Conservation (phyloP, 37 sponge, comb jelly and placozoan species). For the Cladorhizidae sp. region DNA sequence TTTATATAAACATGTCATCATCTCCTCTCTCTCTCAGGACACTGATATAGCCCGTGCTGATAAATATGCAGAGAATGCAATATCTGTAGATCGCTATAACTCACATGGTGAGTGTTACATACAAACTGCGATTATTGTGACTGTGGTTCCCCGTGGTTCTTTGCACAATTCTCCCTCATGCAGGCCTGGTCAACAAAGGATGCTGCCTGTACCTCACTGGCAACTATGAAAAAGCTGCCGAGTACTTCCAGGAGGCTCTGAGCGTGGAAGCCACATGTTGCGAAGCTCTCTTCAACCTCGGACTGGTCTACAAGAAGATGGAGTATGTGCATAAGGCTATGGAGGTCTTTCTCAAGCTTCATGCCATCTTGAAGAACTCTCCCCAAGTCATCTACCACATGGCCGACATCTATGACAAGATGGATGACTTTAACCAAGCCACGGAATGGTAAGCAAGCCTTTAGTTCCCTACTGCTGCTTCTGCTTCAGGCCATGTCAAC, state of each 20-base stretch:
- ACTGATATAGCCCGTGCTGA: slow-evolving; percentile 83
- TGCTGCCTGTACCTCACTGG: slow-evolving; percentile 68
- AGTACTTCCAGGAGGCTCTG: slow-evolving; percentile 91
- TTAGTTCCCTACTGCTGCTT: background rate
- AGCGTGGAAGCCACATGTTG: slow-evolving; percentile 89
- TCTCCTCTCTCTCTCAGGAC: slow-evolving; percentile 45
- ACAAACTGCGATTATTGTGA: background rate
- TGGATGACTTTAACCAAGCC: slow-evolving; percentile 71
- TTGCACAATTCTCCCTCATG: background rate
- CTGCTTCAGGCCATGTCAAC: too few species aligned
- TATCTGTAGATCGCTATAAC: slow-evolving; percentile 87
- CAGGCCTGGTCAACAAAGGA: slow-evolving; percentile 95
- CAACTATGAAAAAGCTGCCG: slow-evolving; percentile 78
- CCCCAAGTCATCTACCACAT: slow-evolving; percentile 89
- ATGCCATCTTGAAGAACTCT: slow-evolving; percentile 76
- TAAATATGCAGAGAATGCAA: slow-evolving; percentile 88
- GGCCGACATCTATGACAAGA: slow-evolving; percentile 85
- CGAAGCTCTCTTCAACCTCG: slow-evolving; percentile 92
- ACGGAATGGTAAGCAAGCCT: slow-evolving; percentile 71
- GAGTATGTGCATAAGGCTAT: slow-evolving; percentile 55
- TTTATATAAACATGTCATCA: background rate
- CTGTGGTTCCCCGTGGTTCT: too few species aligned
- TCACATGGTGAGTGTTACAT: slow-evolving; percentile 60
- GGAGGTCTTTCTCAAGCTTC: slow-evolving; percentile 90
- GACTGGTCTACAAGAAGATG: slow-evolving; percentile 85